phyloP scores from a whole-genome alignment of 1,140 invertebrate genomes.

The Gryon sp. region DNA sequence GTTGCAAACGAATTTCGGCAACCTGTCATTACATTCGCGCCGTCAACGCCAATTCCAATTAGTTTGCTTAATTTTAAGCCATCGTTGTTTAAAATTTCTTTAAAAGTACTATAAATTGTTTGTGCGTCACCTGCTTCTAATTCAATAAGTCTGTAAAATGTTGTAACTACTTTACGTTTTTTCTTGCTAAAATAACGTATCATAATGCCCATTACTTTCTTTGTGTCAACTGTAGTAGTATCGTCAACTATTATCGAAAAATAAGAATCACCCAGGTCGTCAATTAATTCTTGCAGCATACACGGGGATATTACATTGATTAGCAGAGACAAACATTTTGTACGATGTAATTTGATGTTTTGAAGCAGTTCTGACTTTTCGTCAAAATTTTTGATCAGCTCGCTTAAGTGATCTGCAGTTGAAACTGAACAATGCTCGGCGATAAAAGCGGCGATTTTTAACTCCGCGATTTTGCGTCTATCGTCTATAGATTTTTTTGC shows the following conservation, averaged over 20 bases:
- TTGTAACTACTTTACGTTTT: conserved; percentile 52
- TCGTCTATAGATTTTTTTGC: conserved; percentile 5
- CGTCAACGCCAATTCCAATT: conserved; percentile 71
- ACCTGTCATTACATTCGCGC: conserved; percentile 71
- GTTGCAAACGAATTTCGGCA: conserved; percentile 56
- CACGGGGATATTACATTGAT: conserved; percentile 33
- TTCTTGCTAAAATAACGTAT: conserved; percentile 48
- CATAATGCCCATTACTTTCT: conserved; percentile 67
- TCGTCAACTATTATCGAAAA: conserved; percentile 68
- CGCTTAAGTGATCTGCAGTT: conserved; percentile 68
- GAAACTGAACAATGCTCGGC: conserved; percentile 68
- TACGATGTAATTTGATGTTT: conserved; percentile 67
- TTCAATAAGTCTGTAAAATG: conserved; percentile 64
- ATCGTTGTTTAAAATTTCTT: conserved; percentile 59
- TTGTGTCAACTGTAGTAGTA: conserved; percentile 66
- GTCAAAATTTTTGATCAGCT: conserved; percentile 61
- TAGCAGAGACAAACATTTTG: conserved; percentile 53
- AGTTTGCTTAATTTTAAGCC: conserved; percentile 69
- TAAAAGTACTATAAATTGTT: conserved; percentile 62
- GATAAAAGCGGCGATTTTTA: conserved; percentile 72
- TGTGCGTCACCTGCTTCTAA: conserved; percentile 63
- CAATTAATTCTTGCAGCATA: conserved; percentile 65
- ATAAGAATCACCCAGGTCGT: conserved; percentile 65
- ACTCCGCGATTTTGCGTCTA: conserved; percentile 65
- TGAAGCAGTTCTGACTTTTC: conserved; percentile 50